Evolutionary conservation across 2,113 vertebrate species (phyloP).

Genomic region (Octodon degus): DNA sequence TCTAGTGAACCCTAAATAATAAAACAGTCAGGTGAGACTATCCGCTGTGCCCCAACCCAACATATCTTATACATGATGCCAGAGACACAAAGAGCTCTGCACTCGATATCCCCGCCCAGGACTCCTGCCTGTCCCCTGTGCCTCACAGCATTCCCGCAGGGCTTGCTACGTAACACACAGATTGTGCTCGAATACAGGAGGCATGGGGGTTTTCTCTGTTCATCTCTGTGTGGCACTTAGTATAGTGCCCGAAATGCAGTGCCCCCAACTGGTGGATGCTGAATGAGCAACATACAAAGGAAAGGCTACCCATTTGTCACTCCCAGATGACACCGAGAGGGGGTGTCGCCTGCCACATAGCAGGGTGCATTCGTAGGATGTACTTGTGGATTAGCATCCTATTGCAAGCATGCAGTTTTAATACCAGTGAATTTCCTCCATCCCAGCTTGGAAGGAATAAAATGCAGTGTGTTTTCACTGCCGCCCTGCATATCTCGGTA

Average conservation of each 20-base stretch:
- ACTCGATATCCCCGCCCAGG: neutral
- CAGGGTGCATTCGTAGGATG: neutral
- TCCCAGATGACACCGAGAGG: constrained; percentile 49
- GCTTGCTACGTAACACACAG: neutral
- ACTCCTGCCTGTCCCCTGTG: neutral
- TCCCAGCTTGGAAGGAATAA: constrained; percentile 68
- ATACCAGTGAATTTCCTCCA: constrained; percentile 63
- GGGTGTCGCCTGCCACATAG: constrained; percentile 13
- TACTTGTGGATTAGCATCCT: constrained; percentile 67
- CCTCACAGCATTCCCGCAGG: neutral
- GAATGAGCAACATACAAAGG: constrained; percentile 62
- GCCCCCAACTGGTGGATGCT: neutral
- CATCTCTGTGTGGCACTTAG: constrained; percentile 34
- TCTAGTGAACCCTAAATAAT: neutral
- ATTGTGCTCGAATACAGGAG: neutral
- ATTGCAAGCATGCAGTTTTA: constrained; percentile 60
- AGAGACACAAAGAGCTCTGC: neutral
- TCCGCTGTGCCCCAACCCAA: neutral
- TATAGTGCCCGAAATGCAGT: constrained; percentile 43
- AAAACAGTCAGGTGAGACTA: neutral
- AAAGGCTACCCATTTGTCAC: constrained; percentile 45
- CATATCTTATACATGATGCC: neutral
- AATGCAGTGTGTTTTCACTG: constrained; percentile 65
- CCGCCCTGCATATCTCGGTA: constrained; percentile 66
- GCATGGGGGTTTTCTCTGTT: neutral